Conservation (phyloP, 2,888 invertebrate genomes). For the Allygus modestus region DNA sequence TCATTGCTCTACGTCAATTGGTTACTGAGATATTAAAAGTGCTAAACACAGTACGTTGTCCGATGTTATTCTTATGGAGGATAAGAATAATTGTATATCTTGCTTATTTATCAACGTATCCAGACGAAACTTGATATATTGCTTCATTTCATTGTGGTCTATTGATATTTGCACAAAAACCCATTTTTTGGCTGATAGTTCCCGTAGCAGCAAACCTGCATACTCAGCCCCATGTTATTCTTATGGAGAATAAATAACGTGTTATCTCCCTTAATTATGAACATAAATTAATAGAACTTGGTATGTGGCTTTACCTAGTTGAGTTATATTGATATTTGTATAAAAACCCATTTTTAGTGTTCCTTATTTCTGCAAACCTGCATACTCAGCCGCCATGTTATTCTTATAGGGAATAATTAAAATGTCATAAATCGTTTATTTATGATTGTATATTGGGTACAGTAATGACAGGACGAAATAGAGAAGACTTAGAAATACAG, state of each 20-base stretch:
- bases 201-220: conserved; percentile 3
- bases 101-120: neutral
- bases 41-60: neutral
- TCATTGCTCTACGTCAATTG: neutral
- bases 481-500: too few species aligned
- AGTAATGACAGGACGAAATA: too few species aligned
- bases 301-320: too few species aligned
- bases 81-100: neutral
- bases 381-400: too few species aligned
- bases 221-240: neutral
- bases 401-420: too few species aligned
- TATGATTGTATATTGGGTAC: too few species aligned
- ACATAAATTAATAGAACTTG: too few species aligned
- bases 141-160: neutral
- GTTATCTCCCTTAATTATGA: too few species aligned
- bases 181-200: neutral
- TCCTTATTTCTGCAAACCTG: too few species aligned
- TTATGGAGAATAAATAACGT: neutral
- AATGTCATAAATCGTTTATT: too few species aligned
- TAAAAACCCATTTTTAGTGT: too few species aligned
- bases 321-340: too few species aligned
- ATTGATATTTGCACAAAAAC: neutral
- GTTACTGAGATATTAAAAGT: neutral
- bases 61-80: conserved; percentile 13
- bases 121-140: neutral